Evolutionary conservation across 2,797 vertebrate species (phyloP), one percentile per base, ranked within the genome.

Genomic region (Paedocypris micromegethes): DNA sequence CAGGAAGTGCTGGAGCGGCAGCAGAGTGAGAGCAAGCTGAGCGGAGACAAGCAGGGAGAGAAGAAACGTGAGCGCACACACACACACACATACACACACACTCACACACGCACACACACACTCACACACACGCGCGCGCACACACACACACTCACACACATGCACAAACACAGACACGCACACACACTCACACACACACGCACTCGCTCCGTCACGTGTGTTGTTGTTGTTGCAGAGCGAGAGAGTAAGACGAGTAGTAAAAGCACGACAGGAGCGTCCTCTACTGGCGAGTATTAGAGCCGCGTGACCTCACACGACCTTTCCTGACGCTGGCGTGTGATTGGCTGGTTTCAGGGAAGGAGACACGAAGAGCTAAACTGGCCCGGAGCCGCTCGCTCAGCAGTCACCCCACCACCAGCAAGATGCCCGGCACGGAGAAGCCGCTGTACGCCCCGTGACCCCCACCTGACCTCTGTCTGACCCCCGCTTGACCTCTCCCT

Each of bases 371-470:
- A 82, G 92, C 91, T 65, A 98, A 96, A 84, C 80, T 98, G 81
- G 91, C 92, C 56, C 89, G 94, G 78, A 98, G 95, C 80, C 92
- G 95, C 23, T 98, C 95, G 51, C 94, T 98, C 80, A 95, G 90
- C 85, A 93, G 91, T 82, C 93, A 96, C 83, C 88, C 90, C 4
- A 87, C 92, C 3, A 87, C 92, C 3, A 85, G 92, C 73, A 95
- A 94, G 87, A 88, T 93, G 57, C 75, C 83, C 81, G 91, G 83
- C 82, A 81, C 90, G 68, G 94, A 97, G 63, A 91, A 94, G 85
- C 84, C 90, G 72, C 67, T 76, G 86, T 88, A 64, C 58, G 77
- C 76, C 59, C 38, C 3, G 9, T 45, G 9, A 6, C 51, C 47
- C n/a, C 9, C 42, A 42, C 45, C 41, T 9, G 2, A 5, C 23